Evolutionary conservation across 2,797 vertebrate genomes (phyloP).

Genomic region (Gadopsis bispinosus): DNA sequence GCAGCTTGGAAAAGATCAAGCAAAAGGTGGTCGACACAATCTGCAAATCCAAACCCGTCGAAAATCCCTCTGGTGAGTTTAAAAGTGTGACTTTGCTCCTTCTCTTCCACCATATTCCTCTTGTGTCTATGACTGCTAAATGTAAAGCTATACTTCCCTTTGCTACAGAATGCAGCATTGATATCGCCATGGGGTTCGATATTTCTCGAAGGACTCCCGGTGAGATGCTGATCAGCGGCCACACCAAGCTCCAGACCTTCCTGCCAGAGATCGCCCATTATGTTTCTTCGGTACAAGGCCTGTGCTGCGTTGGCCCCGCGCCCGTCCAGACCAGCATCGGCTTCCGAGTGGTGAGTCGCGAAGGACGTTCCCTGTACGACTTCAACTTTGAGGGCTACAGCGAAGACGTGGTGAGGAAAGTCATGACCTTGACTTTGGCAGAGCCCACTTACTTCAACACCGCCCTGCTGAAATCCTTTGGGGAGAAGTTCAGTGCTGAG

Average conservation of each 20-base stretch:
- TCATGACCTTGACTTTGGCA: constrained; percentile 72
- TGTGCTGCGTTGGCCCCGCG: constrained; percentile 80
- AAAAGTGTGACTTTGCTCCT: neutral
- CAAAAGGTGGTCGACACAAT: constrained; percentile 75
- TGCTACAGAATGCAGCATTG: constrained; percentile 83
- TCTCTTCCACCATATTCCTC: neutral
- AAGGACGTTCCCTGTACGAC: constrained; percentile 76
- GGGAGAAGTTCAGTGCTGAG: constrained; percentile 71
- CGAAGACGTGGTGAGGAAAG: constrained; percentile 77
- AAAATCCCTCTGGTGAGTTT: constrained; percentile 27
- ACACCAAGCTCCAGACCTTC: constrained; percentile 77
- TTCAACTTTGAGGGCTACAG: constrained; percentile 83
- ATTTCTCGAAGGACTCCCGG: constrained; percentile 69
- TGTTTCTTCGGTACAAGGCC: constrained; percentile 73
- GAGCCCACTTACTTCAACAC: constrained; percentile 81
- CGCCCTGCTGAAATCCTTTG: constrained; percentile 82
- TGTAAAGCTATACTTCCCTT: neutral
- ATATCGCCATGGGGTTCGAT: constrained; percentile 89
- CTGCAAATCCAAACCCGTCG: constrained; percentile 34
- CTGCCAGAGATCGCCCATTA: constrained; percentile 83
- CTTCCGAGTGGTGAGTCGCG: constrained; percentile 68
- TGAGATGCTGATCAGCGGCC: constrained; percentile 68
- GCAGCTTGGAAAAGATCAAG: constrained; percentile 69
- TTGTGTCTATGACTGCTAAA: neutral
- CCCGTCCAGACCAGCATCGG: constrained; percentile 77